Conservation (phyloP, 2,888 invertebrate species). For the Drosophila maculinotata region DNA sequence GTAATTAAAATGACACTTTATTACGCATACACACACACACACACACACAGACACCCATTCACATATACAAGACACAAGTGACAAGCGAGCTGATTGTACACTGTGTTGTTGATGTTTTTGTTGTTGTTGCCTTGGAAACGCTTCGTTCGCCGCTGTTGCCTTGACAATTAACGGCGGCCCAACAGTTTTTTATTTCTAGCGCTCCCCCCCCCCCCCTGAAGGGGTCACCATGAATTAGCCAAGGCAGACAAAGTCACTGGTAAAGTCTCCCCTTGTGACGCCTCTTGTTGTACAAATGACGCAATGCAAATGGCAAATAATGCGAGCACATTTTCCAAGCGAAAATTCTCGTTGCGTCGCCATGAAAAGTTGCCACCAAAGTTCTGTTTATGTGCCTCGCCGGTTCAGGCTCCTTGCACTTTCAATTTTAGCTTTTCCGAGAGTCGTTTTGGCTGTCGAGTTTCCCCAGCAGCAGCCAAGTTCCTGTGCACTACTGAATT, state of each 20-base stretch:
- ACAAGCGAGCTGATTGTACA: slow-evolving; percentile 58
- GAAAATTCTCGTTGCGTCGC: slow-evolving; percentile 41
- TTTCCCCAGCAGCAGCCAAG: slow-evolving; percentile 12
- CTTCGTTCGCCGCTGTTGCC: slow-evolving; percentile 60
- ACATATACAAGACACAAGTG: slow-evolving; percentile 22
- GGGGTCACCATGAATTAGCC: slow-evolving; percentile 55
- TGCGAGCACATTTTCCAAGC: slow-evolving; percentile 47
- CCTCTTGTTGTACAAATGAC: slow-evolving; percentile 54
- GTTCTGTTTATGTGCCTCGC: slow-evolving; percentile 53
- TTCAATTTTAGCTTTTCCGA: slow-evolving; percentile 31
- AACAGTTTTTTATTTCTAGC: slow-evolving; percentile 36
- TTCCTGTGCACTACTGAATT: slow-evolving; percentile 23
- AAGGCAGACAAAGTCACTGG: slow-evolving; percentile 50
- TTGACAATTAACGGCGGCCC: slow-evolving; percentile 73
- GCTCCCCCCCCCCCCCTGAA: slow-evolving; percentile 9
- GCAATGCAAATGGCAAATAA: slow-evolving; percentile 70
- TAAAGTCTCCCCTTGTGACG: slow-evolving; percentile 17
- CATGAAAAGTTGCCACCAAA: slow-evolving; percentile 42
- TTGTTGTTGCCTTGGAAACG: slow-evolving; percentile 64
- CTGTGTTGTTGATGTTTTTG: slow-evolving; percentile 43
- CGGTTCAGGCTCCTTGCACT: slow-evolving; percentile 31
- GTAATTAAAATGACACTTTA: slow-evolving; percentile 74
- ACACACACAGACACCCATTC: slow-evolving; percentile 3
- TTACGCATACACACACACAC: slow-evolving; percentile 25
- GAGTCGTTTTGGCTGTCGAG: slow-evolving; percentile 7